Percentiles rank a stretch among this genome's conserved stretches.
These are phyloP conservation scores for Drosophila limbata DNA, from an alignment of 2,888 invertebrate species.

Conservation along the genomic window DNA sequence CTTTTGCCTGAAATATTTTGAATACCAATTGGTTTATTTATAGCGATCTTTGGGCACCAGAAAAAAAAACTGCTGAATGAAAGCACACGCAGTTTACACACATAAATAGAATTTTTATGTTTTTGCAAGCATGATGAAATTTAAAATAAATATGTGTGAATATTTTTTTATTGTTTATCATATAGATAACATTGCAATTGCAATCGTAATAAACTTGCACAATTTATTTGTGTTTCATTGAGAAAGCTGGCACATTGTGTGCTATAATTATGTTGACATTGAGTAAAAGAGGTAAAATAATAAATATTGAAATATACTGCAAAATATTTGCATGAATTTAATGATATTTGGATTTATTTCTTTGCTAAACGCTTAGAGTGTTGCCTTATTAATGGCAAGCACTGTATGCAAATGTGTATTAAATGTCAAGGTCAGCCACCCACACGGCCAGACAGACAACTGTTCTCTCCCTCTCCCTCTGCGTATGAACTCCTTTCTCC, in stretches of 20 bases:
- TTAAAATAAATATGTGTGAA: conserved; percentile 5
- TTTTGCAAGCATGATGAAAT: conserved; percentile 13
- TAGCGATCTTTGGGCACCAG: conserved; percentile 23
- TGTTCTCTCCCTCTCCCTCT: neutral
- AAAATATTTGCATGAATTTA: neutral
- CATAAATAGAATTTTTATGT: conserved; percentile 25
- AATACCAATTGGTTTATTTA: conserved; percentile 48
- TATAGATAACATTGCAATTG: conserved; percentile 3
- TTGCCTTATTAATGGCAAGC: conserved; percentile 10
- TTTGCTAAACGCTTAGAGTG: conserved; percentile 6
- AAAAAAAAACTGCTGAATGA: conserved; percentile 45
- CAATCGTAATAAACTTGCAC: neutral
- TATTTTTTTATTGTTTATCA: conserved; percentile 1
- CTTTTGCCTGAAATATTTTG: conserved; percentile 39
- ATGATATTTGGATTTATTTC: neutral
- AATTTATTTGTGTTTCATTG: conserved; percentile 6
- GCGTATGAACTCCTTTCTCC: neutral
- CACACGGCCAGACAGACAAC: conserved; percentile 13
- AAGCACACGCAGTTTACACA: conserved; percentile 44
- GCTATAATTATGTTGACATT: conserved; percentile 13
- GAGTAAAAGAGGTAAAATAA: neutral
- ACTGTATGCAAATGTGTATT: conserved; percentile 39
- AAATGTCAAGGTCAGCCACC: conserved; percentile 65
- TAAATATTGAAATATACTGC: neutral
- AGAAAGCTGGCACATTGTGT: neutral